Percentiles rank a stretch among this genome's conserved stretches.
Conservation (phyloP, 2,888 invertebrate genomes). For the Dynastes hyllus region DNA sequence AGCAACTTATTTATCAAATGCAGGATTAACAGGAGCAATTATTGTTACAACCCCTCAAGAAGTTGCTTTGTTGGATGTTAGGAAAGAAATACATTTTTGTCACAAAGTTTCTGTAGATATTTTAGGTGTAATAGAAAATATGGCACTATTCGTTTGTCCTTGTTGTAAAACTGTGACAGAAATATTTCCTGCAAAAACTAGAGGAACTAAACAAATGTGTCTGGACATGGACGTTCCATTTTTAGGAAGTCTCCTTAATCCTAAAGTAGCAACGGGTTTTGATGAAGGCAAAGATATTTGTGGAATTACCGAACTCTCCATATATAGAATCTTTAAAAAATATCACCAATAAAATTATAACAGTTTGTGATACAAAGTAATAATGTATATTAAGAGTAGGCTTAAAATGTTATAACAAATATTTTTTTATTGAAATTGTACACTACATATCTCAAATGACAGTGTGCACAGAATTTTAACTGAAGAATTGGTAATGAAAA, state of each 20-base stretch:
- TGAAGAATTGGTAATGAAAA: too few relatives aligned
- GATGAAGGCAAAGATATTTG: constrained; percentile 85
- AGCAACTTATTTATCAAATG: constrained; percentile 81
- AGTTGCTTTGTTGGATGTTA: constrained; percentile 89
- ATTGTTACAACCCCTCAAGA: constrained; percentile 98
- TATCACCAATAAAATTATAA: constrained; percentile 34
- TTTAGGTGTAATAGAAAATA: constrained; percentile 96
- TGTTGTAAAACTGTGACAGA: constrained; percentile 87
- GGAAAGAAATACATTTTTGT: constrained; percentile 96
- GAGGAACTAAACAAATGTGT: constrained; percentile 90
- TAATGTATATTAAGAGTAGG: not conserved
- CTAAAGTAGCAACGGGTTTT: constrained; percentile 84
- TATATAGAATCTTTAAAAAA: constrained; percentile 73
- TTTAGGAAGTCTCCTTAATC: constrained; percentile 87
- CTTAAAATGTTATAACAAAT: not conserved
- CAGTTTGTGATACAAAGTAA: constrained; percentile 24
- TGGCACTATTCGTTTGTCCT: constrained; percentile 95
- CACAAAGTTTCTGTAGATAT: constrained; percentile 88
- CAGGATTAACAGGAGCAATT: constrained; percentile 84
- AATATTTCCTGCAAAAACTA: constrained; percentile 93
- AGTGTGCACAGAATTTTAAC: too few relatives aligned
- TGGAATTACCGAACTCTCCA: constrained; percentile 75
- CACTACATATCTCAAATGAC: not conserved
- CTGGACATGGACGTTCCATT: constrained; percentile 81
- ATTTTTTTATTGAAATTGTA: not conserved